Conservation (phyloP, 2,888 invertebrate genomes). For the Aplocera efformata region DNA sequence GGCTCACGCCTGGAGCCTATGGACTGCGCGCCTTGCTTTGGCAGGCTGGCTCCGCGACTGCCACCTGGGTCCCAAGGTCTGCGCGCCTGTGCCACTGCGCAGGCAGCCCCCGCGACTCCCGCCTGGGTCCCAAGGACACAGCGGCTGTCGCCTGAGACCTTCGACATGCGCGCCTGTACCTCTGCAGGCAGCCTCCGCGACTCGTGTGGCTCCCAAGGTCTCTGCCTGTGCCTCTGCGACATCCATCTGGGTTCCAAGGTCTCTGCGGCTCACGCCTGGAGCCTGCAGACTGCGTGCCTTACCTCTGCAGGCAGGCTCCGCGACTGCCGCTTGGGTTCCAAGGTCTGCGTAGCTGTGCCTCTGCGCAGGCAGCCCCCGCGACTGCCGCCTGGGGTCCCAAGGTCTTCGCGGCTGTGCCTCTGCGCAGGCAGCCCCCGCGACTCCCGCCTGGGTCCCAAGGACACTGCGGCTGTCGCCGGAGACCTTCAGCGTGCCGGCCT, state of each 20-base stretch:
- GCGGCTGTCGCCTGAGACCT: neutral
- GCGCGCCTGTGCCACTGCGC: neutral
- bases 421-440: neutral
- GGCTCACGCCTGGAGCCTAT: neutral
- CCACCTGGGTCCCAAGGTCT: neutral
- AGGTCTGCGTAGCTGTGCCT: neutral
- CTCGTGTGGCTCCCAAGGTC: neutral
- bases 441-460: neutral
- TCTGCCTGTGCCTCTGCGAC: neutral
- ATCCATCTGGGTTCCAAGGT: neutral
- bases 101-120: neutral
- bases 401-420: neutral
- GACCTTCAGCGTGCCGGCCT: constrained; percentile 1
- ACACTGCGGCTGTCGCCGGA: constrained; percentile 1
- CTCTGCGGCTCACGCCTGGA: neutral
- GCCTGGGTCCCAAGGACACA: neutral
- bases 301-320: neutral
- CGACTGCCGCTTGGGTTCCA: neutral
- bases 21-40: neutral
- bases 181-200: neutral
- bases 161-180: neutral
- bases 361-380: neutral
- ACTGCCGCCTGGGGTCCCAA: neutral
- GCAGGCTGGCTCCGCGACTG: neutral
- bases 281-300: neutral